Conservation (phyloP, 2,888 invertebrate species). For the Clistopyga incitator region DNA sequence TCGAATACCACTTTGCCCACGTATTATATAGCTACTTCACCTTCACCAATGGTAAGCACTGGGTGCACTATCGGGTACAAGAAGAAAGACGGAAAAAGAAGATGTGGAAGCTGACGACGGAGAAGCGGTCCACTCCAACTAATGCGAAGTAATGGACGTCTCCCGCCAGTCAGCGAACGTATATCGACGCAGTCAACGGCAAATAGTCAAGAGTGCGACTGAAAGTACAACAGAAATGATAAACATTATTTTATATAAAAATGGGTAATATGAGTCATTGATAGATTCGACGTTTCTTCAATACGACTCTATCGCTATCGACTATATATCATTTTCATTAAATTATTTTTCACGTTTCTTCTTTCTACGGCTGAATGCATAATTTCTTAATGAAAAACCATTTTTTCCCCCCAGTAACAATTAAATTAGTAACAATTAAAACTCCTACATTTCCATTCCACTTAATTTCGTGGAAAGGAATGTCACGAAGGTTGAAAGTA, state of each 20-base stretch:
- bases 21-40: slow-evolving; percentile 51
- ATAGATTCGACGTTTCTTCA: neutral
- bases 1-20: slow-evolving; percentile 51
- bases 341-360: too few relatives aligned
- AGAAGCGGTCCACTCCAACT: slow-evolving; percentile 65
- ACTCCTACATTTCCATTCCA: neutral
- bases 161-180: slow-evolving; percentile 34
- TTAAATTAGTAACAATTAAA: neutral
- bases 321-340: too few relatives aligned
- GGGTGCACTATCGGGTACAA: slow-evolving; percentile 15
- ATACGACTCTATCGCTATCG: too few relatives aligned
- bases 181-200: slow-evolving; percentile 20
- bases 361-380: too few relatives aligned
- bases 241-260: neutral
- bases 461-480: slow-evolving; percentile 9
- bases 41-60: neutral
- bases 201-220: neutral
- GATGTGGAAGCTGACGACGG: slow-evolving; percentile 48
- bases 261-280: too few relatives aligned
- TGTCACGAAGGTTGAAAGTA: neutral
- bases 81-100: slow-evolving; percentile 51
- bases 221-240: neutral
- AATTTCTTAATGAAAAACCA: neutral
- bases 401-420: neutral
- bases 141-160: slow-evolving; percentile 66